These are phyloP conservation scores for Drosophila santomea DNA, from an alignment of 1,140 invertebrate genomes.

Conservation along the genomic window DNA sequence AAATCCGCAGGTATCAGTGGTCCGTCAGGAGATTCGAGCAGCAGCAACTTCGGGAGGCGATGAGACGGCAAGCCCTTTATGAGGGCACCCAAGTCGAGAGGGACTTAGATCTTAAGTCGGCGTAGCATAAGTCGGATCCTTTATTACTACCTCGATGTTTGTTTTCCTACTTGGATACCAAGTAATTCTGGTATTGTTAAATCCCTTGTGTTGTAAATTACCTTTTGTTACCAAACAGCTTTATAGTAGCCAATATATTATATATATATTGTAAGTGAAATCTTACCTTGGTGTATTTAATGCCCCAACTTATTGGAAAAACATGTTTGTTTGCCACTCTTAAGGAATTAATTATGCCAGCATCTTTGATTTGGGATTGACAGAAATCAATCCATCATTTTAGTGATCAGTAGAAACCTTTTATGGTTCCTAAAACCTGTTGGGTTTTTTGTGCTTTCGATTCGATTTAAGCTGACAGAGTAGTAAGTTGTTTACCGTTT, in stretches of 20 bases:
- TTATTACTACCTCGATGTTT: background rate
- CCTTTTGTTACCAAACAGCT: conserved; percentile 25
- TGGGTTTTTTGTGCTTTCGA: background rate
- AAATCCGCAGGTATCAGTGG: conserved; percentile 84
- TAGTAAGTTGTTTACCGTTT: too few relatives aligned
- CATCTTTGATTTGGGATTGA: background rate
- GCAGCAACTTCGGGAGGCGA: conserved; percentile 79
- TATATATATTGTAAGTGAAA: conserved; percentile 21
- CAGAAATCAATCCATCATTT: background rate
- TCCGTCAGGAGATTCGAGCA: conserved; percentile 85
- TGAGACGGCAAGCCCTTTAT: conserved; percentile 76
- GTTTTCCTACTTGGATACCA: background rate
- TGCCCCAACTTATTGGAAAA: background rate
- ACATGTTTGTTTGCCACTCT: background rate
- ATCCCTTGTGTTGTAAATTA: conserved; percentile 16
- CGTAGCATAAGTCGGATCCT: conserved; percentile 50
- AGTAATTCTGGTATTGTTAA: conserved; percentile 3
- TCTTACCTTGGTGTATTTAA: conserved; percentile 15
- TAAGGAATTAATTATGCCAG: background rate
- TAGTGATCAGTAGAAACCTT: background rate
- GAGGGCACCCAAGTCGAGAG: conserved; percentile 84
- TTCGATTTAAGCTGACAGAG: background rate
- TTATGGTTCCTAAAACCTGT: background rate
- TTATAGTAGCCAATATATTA: conserved; percentile 24
- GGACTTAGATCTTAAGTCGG: conserved; percentile 70